Base-by-base conservation (phyloP, 2,888 invertebrate species). In the Caenorhabditis wallacei region DNA sequence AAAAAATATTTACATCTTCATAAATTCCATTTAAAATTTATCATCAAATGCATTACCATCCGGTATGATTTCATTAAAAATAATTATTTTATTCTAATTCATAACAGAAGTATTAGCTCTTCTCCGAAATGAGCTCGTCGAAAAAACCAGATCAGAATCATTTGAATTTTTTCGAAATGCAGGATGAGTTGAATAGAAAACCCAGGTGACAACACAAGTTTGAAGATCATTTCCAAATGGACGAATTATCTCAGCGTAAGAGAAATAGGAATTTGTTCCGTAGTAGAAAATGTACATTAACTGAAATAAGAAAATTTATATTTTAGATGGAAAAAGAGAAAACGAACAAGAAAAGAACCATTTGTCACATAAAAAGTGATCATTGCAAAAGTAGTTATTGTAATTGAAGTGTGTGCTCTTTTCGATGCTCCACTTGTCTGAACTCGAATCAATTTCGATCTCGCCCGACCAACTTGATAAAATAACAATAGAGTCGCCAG, bases 151-250 rank as follows among this genome's bases (percentile, higher is more conserved):
- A 43, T 43, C 43, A 8, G 43, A 13, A 43, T 43, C 43, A 2
- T 43, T 7, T 43, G 7, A 11, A 13, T 13, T 43, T 13, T 43
- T 43, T 16, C 13, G 43, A 13, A 43, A 43, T 43, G 43, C n/a
- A n/a, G 76, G 76, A 76, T 76, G 76, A 16, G 76, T 76, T 40
- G 53, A 10, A 37, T 76, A 76, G 43, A 76, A 76, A 11, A 76
- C 24, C 53, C 48, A 68, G 4, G 76, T 68, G 59, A 48, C 51
- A 2, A 76, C 53, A 53, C 76, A 76, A 18, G 68, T 59, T 43
- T 76, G 76, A 37, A 76, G 66, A 57, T 76, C 76, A 30, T 76
- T 76, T 2, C 76, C 76, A 22, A 76, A 76, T 3, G 76, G 76
- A 1, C 75, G 66, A 24, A 66, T 11, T 13, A 75, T 51, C 20